Evolutionary conservation across 2,797 vertebrate species (phyloP).

Genomic region (Danio choprae): DNA sequence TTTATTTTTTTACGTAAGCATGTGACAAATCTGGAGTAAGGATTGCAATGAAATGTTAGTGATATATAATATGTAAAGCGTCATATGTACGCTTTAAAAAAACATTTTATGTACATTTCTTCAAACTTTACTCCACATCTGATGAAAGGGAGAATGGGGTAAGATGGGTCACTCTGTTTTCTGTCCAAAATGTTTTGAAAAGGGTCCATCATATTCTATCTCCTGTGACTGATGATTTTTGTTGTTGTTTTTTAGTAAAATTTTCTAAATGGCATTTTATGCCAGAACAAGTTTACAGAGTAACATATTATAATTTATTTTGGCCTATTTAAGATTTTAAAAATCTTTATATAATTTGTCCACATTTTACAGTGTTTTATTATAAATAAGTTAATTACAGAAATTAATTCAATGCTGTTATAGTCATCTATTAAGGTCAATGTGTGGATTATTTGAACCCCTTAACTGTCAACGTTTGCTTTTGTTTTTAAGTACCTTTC

Average conservation of each 20-base stretch:
- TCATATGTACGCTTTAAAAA: background rate
- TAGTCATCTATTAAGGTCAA: too few relatives aligned
- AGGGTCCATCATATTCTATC: background rate
- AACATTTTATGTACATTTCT: conserved; percentile 5
- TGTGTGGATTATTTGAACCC: too few relatives aligned
- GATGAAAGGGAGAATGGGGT: background rate
- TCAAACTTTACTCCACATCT: conserved; percentile 45
- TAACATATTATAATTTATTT: background rate
- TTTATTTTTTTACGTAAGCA: conserved; percentile 15
- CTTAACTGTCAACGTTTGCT: too few relatives aligned
- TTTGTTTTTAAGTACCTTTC: too few relatives aligned
- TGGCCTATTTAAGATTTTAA: background rate
- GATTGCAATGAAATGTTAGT: conserved; percentile 25
- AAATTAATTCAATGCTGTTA: background rate
- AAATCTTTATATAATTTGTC: background rate
- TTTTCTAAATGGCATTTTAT: too few relatives aligned
- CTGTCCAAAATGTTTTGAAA: background rate
- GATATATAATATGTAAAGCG: background rate
- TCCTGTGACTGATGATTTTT: background rate
- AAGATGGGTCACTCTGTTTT: conserved; percentile 4
- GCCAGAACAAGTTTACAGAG: background rate
- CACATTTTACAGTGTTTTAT: too few relatives aligned
- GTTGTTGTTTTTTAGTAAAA: too few relatives aligned
- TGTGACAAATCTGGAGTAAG: conserved; percentile 35
- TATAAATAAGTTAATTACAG: background rate